Evolutionary conservation across 1,140 invertebrate species (phyloP), one percentile per base, ranked within the genome.

Genomic region (Zophobas morio): DNA sequence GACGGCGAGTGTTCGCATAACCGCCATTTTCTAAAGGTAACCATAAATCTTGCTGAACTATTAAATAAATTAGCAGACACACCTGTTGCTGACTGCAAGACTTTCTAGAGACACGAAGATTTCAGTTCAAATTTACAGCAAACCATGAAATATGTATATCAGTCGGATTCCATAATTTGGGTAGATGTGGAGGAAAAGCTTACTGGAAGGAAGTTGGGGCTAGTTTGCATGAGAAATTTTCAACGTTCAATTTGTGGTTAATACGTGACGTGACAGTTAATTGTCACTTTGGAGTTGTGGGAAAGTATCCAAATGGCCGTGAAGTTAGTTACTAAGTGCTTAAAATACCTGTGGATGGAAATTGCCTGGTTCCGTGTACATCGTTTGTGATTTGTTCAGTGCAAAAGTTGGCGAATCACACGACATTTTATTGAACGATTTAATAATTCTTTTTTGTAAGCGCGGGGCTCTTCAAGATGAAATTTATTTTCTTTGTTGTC

Each of bases 51-150:
- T 42, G 20, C 39, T 66, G 42, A 5, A 40, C 60, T 42, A 42
- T 32, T 66, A 66, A 66, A 66, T 66, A 66, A 66, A 66, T 66
- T 66, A 66, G 39, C 60, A 66, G 20, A 42, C 60, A 63, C 57
- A 66, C 60, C 60, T 66, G 60, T 66, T 66, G 60, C 60, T 42
- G 35, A 60, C 20, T 60, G 60, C 60, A 66, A 66, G 60, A 66
- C 60, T 40, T 32, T 20, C 20, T 20, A 20, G 20, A n/a, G 33
- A 36, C 37, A 63, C 57, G 36, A 60, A n/a, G 54, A 56, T 36
- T 60, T 20, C 20, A 20, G 36, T 66, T 42, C 39, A 39, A 66
- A 66, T 32, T 66, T 66, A 42, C 33, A 35, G 56, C 34, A 36
- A 39, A 66, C 37, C 60, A 66, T 66, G 60, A 66, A 66, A 66